A percentile compares a stretch with the other conserved stretches of the same genome.
phyloP scores from a whole-genome alignment of 1,140 invertebrate species.

The Artemia franciscana region DNA sequence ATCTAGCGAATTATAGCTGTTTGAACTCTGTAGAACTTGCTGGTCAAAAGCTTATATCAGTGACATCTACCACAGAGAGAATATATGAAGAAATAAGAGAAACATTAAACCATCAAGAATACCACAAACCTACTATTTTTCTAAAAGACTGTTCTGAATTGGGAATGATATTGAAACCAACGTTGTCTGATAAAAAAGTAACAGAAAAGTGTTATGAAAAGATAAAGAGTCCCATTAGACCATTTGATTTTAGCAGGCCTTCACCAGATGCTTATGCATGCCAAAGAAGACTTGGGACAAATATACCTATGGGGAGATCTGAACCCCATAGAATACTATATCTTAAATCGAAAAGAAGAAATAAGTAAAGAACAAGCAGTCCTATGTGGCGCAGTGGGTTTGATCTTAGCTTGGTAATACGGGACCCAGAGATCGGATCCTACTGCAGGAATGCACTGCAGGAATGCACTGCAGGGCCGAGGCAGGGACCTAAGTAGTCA shows the following conservation, averaged over 20 bases:
- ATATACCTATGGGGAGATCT: too few species aligned
- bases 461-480: too few species aligned
- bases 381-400: too few species aligned
- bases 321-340: too few species aligned
- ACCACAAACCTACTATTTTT: background rate
- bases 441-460: too few species aligned
- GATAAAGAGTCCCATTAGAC: slow-evolving; percentile 7
- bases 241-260: slow-evolving; percentile 30
- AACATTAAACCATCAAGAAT: background rate
- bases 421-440: too few species aligned
- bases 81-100: background rate
- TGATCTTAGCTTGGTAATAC: too few species aligned
- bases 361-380: too few species aligned
- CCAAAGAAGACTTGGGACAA: background rate
- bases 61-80: background rate
- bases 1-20: too few species aligned
- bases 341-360: too few species aligned
- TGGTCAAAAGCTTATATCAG: background rate
- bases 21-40: background rate
- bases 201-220: background rate
- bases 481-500: too few species aligned
- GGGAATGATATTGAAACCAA: background rate
- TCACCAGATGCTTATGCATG: slow-evolving; percentile 32
- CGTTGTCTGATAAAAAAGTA: background rate
- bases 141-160: background rate